Percentiles rank a stretch among this genome's conserved stretches.
Evolutionary conservation across 1,140 invertebrate genomes (phyloP).

Genomic region (Bombyx mandarina): DNA sequence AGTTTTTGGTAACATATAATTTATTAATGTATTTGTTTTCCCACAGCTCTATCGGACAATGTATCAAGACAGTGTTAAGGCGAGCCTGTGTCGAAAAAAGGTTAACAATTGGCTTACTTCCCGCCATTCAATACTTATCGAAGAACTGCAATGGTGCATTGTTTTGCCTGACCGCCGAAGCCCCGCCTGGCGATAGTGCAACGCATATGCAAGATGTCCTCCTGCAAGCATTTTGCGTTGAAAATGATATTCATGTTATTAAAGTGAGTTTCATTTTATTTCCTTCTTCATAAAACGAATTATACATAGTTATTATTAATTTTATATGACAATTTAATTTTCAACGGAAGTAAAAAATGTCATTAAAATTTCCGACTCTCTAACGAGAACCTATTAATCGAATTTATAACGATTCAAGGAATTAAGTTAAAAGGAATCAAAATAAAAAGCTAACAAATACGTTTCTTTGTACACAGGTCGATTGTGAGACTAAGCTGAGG

Average conservation of each 20-base stretch:
- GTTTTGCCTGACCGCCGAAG: slow-evolving; percentile 75
- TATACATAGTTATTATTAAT: too few relatives aligned
- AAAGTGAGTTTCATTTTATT: slow-evolving; percentile 64
- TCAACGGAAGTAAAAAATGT: too few relatives aligned
- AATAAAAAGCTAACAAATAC: slow-evolving; percentile 4
- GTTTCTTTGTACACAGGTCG: slow-evolving; percentile 55
- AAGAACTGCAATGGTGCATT: slow-evolving; percentile 73
- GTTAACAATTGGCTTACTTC: slow-evolving; percentile 74
- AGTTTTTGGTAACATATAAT: not conserved
- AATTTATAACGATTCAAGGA: too few relatives aligned
- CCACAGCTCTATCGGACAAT: slow-evolving; percentile 66
- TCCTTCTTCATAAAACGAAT: not conserved
- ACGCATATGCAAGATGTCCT: slow-evolving; percentile 79
- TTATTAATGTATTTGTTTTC: slow-evolving; percentile 21
- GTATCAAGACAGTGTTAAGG: slow-evolving; percentile 72
- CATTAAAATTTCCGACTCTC: too few relatives aligned
- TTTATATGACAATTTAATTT: too few relatives aligned
- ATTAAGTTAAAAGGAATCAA: too few relatives aligned
- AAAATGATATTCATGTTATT: slow-evolving; percentile 79
- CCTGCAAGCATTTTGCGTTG: slow-evolving; percentile 78
- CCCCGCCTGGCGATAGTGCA: slow-evolving; percentile 73
- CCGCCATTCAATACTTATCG: slow-evolving; percentile 74
- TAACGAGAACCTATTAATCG: too few relatives aligned
- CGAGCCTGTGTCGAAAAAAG: slow-evolving; percentile 73
- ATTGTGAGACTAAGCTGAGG: slow-evolving; percentile 70